phyloP scores from a whole-genome alignment of 1,140 invertebrate species.

The Hestina assimilis region DNA sequence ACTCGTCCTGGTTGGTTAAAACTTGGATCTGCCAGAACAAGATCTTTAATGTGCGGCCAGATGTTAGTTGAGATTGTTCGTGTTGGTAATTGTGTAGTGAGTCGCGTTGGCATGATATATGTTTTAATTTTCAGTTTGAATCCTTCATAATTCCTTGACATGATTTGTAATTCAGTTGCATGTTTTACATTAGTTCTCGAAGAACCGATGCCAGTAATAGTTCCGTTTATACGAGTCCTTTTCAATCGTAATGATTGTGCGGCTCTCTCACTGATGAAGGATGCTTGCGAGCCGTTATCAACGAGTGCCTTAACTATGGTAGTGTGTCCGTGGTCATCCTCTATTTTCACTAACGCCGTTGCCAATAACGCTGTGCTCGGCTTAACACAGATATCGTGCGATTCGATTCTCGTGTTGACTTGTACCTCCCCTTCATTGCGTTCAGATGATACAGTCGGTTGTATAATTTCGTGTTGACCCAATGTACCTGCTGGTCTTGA shows the following conservation, averaged over 20 bases:
- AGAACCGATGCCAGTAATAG: conserved; percentile 14
- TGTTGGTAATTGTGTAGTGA: conserved; percentile 20
- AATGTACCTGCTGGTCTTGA: too few relatives aligned
- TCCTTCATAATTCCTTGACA: conserved; percentile 18
- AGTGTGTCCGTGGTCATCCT: too few relatives aligned
- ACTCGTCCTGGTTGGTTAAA: conserved; percentile 26
- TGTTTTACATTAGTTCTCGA: neutral
- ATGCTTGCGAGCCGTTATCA: conserved; percentile 9
- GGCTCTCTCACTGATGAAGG: conserved; percentile 6
- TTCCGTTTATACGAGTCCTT: neutral
- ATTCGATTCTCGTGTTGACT: too few relatives aligned
- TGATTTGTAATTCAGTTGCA: conserved; percentile 12
- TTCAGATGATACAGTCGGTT: too few relatives aligned
- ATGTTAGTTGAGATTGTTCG: neutral
- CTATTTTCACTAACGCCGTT: too few relatives aligned
- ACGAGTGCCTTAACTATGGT: too few relatives aligned
- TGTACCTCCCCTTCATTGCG: too few relatives aligned
- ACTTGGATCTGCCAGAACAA: conserved; percentile 27
- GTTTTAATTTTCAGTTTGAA: conserved; percentile 23
- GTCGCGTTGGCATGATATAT: conserved; percentile 12
- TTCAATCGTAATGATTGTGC: conserved; percentile 4
- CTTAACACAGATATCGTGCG: too few relatives aligned
- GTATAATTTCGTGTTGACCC: too few relatives aligned
- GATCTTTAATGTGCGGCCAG: conserved; percentile 13
- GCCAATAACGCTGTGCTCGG: too few relatives aligned